Evolutionary conservation across 92 coral and sea anemone species (phyloP).

Genomic region (Epizoanthus stellaris): DNA sequence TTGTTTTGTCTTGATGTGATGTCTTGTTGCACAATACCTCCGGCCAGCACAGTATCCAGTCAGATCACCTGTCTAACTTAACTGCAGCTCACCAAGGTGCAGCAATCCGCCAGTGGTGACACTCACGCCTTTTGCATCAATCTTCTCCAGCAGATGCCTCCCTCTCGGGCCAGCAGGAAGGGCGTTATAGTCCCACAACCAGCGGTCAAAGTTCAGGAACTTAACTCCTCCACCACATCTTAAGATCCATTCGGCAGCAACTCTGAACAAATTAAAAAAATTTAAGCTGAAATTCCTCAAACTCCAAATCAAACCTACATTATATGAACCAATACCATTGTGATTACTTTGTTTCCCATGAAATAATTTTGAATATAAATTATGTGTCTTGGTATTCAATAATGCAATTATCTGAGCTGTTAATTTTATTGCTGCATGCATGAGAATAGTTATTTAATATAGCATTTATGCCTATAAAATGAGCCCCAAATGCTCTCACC

Average conservation of each 20-base stretch:
- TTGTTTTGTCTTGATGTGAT: too few species aligned
- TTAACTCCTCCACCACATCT: constrained; percentile 97
- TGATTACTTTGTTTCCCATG: too few species aligned
- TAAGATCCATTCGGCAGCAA: constrained; percentile 96
- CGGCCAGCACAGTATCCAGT: background rate
- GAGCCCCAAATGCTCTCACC: too few species aligned
- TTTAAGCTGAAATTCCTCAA: background rate
- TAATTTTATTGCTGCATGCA: too few species aligned
- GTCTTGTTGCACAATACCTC: too few species aligned
- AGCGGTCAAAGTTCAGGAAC: constrained; percentile 62
- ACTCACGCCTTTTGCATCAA: constrained; percentile 82
- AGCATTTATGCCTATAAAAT: too few species aligned
- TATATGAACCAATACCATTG: too few species aligned
- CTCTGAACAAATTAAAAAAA: constrained; percentile 47
- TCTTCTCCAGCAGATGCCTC: constrained; percentile 76
- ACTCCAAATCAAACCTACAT: too few species aligned
- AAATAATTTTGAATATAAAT: too few species aligned
- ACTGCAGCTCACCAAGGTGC: constrained; percentile 73
- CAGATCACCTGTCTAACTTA: background rate
- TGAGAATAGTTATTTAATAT: too few species aligned
- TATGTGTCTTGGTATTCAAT: too few species aligned
- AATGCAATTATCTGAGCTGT: too few species aligned
- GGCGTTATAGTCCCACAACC: constrained; percentile 90
- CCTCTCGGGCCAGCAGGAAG: constrained; percentile 81
- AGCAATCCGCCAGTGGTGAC: constrained; percentile 92